Percentiles rank a stretch among this genome's conserved stretches.
Evolutionary conservation across 2,797 vertebrate species (phyloP).

Genomic region (Morus bassanus): DNA sequence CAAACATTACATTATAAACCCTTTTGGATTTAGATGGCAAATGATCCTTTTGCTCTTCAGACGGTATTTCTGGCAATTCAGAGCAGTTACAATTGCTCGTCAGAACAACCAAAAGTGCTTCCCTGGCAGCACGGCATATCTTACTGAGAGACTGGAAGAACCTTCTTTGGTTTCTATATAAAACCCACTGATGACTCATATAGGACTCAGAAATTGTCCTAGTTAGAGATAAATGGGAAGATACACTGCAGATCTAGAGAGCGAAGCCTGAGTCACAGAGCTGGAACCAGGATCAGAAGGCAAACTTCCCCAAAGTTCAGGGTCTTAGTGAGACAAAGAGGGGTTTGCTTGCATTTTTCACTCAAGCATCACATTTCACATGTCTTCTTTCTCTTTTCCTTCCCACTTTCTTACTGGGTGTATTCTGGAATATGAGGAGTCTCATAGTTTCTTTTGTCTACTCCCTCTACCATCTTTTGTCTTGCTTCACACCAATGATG

Average conservation of each 20-base stretch:
- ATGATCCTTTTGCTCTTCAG: constrained; percentile 69
- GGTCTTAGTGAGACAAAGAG: not conserved
- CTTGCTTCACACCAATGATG: not conserved
- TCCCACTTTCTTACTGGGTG: not conserved
- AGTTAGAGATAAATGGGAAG: constrained; percentile 68
- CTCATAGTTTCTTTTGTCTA: not conserved
- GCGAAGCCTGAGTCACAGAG: constrained; percentile 53
- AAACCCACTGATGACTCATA: constrained; percentile 69
- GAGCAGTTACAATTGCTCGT: constrained; percentile 55
- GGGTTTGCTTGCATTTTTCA: not conserved
- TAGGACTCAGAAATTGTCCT: constrained; percentile 66
- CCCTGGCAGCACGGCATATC: constrained; percentile 61
- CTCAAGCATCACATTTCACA: not conserved
- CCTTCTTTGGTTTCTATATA: constrained; percentile 72
- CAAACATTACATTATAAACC: constrained; percentile 68
- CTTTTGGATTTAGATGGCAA: constrained; percentile 67
- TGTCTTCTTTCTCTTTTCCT: not conserved
- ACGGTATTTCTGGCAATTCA: constrained; percentile 74
- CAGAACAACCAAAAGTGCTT: constrained; percentile 69
- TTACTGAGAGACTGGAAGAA: constrained; percentile 72
- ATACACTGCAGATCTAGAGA: constrained; percentile 51
- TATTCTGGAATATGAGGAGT: not conserved
- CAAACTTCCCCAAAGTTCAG: not conserved
- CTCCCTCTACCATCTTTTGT: not conserved
- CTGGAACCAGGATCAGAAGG: constrained; percentile 31